Base-by-base conservation (phyloP, 2,113 vertebrate species). In the Polypterus senegalus region DNA sequence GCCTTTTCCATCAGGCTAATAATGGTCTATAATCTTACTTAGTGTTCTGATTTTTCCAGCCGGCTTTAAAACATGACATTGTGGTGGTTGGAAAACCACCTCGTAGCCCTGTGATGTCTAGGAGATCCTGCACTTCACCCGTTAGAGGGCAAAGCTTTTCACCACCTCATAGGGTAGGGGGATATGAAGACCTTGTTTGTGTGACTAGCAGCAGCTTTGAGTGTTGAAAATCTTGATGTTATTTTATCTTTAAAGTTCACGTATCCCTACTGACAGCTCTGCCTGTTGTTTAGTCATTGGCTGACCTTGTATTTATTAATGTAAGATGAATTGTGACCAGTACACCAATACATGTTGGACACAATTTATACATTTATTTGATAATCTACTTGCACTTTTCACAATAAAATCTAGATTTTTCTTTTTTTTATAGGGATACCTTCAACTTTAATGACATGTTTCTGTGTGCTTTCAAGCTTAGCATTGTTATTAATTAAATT, bases 11-110 rank as follows among this genome's bases (percentile, higher is more conserved):
- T 27, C 27, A 27, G 27, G 27, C 27, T 27, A 27, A 27, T 1
- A 27, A 27, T 27, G 27, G 27, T 27, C 27, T 27, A 27, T 27
- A 67, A 73, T 58, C 61, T 63, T 46, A 74, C 63, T 63, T 74
- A 69, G 76, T 81, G 76, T 77, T 88, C 64, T 90, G 90, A 80
- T 89, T 91, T 85, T 88, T 89, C 79, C 79, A 94, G 92, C 87
- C 76, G 70, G 78, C 81, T 76, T 80, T 83, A 77, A 86, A 89
- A 80, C 88, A 86, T 68, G 86, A 92, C 68, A 55, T 79, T 63
- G 80, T 86, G 83, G 83, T 97, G 73, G 82, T 88, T 75, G 89
- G 92, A 83, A 98, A 96, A 76, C 94, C 96, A 73, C 96, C 94
- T 11, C 94, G 91, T 83, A 97, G 94, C 79, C 96, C 94, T 76